These are phyloP conservation scores for Porites cylindrica DNA, from an alignment of 92 coral and sea anemone genomes.

Conservation along the genomic window DNA sequence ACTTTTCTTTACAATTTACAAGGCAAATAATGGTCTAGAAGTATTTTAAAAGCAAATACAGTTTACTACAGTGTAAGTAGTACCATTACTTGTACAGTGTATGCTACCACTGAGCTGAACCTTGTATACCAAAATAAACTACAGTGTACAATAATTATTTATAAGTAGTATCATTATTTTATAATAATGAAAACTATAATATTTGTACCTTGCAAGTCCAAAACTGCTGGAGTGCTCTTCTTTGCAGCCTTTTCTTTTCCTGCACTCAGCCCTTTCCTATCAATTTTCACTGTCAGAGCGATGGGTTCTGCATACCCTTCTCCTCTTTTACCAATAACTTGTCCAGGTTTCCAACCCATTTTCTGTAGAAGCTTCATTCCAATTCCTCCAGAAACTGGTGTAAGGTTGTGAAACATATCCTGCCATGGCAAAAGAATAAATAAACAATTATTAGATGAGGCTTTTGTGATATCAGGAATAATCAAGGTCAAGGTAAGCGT, in stretches of 20 bases:
- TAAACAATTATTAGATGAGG: not conserved
- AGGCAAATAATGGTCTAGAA: no score
- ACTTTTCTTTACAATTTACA: no score
- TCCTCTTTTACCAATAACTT: constrained; percentile 95
- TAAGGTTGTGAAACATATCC: constrained; percentile 98
- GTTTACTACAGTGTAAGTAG: no score
- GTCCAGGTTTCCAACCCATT: constrained; percentile 99
- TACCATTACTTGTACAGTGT: no score
- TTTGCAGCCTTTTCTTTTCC: constrained; percentile 64
- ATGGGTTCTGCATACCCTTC: constrained; percentile 94
- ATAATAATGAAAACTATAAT: not conserved
- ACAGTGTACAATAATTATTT: no score
- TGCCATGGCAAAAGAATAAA: constrained; percentile 4
- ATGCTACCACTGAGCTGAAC: not conserved
- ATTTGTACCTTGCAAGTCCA: constrained; percentile 80
- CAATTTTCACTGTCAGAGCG: constrained; percentile 91
- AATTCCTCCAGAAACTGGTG: constrained; percentile 89
- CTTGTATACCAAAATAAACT: not conserved
- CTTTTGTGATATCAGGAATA: not conserved
- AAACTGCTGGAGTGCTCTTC: constrained; percentile 45
- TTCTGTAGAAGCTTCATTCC: constrained; percentile 96
- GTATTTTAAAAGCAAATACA: no score
- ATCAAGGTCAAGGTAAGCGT: no score
- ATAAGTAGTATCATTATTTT: no score
- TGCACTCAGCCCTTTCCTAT: constrained; percentile 89